Conservation (phyloP, 2,888 invertebrate genomes). For the Mimachlamys varia region DNA sequence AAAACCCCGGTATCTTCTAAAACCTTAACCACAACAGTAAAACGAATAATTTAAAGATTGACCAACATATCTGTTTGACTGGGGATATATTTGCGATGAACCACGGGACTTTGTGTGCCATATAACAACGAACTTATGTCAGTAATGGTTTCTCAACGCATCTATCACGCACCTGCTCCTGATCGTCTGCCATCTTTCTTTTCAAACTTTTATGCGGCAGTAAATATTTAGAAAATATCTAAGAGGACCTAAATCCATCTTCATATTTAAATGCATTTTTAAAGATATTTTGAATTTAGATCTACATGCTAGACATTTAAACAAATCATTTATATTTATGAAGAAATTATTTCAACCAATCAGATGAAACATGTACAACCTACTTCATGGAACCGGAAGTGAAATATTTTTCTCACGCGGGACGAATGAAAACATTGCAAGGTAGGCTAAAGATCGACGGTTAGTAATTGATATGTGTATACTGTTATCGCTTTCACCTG, state of each 20-base stretch:
- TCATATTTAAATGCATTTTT: neutral
- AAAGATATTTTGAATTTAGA: neutral
- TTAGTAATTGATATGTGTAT: neutral
- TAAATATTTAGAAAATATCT: neutral
- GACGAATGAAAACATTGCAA: neutral
- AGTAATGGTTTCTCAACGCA: neutral
- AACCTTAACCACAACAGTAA: too few species aligned
- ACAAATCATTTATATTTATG: neutral
- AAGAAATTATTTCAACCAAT: neutral
- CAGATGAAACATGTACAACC: neutral
- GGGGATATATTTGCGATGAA: constrained; percentile 28
- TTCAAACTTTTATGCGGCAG: neutral
- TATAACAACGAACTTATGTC: neutral
- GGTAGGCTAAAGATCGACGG: neutral
- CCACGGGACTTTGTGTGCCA: neutral
- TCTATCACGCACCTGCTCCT: constrained; percentile 69
- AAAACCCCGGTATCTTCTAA: too few species aligned
- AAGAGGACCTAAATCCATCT: neutral
- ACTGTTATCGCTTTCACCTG: too few species aligned
- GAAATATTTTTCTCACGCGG: neutral
- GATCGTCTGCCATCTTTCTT: constrained; percentile 76
- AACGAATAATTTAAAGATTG: too few species aligned
- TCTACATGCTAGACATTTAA: neutral
- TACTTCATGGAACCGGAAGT: neutral
- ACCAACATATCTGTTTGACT: neutral